phyloP scores from a whole-genome alignment of 1,140 invertebrate species.

The Neuroterus valhalla region DNA sequence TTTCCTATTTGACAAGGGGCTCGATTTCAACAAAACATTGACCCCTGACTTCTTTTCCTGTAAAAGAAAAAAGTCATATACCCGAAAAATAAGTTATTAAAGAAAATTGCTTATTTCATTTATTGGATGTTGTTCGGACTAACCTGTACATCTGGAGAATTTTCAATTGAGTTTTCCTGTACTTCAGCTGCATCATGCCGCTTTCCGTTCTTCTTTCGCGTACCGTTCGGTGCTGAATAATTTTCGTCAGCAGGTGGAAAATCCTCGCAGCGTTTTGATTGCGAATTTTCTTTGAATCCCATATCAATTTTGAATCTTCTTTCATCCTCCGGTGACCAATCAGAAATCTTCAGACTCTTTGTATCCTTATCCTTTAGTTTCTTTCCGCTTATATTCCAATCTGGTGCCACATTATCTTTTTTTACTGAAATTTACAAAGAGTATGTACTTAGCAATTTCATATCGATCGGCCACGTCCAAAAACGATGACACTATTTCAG shows the following conservation, averaged over 20 bases:
- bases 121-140: conserved; percentile 36
- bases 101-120: conserved; percentile 36
- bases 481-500: too few species aligned
- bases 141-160: background rate
- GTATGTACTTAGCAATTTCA: too few species aligned
- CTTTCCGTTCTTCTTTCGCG: conserved; percentile 52
- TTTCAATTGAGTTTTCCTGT: background rate
- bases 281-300: conserved; percentile 56
- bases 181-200: conserved; percentile 40
- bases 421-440: too few species aligned
- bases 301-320: conserved; percentile 64
- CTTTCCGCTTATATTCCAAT: conserved; percentile 64
- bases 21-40: conserved; percentile 52
- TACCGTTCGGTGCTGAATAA: background rate
- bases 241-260: conserved; percentile 12
- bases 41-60: conserved; percentile 48
- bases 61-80: background rate
- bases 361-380: conserved; percentile 58
- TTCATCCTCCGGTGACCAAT: conserved; percentile 66
- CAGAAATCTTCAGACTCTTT: conserved; percentile 57
- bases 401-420: conserved; percentile 48
- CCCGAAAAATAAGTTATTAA: background rate
- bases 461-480: too few species aligned
- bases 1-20: conserved; percentile 59
- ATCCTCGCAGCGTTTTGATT: conserved; percentile 50